Conservation (phyloP, 2,888 invertebrate genomes). For the Helobdella robusta region DNA sequence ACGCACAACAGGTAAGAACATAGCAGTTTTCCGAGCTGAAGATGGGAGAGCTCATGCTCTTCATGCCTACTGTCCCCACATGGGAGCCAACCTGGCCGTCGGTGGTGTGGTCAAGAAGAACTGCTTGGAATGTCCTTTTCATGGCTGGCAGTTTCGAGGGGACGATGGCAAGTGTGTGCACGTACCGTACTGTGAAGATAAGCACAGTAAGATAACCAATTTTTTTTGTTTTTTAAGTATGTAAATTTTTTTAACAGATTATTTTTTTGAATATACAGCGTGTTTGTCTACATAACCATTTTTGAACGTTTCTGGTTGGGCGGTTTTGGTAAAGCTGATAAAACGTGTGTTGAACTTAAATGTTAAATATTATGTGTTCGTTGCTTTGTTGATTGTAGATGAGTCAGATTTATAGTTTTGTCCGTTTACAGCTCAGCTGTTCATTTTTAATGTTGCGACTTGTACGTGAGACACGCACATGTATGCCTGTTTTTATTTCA, state of each 20-base stretch:
- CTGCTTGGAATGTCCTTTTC: conserved; percentile 79
- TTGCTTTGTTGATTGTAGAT: no score
- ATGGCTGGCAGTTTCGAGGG: conserved; percentile 72
- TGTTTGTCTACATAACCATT: neutral
- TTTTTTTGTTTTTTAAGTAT: neutral
- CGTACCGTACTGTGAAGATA: conserved; percentile 59
- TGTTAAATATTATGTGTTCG: no score
- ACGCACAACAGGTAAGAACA: conserved; percentile 58
- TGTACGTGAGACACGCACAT: no score
- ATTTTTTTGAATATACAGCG: neutral
- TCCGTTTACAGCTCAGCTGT: no score
- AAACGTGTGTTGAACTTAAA: no score
- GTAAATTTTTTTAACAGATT: neutral
- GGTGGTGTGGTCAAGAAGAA: conserved; percentile 64
- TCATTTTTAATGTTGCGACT: no score
- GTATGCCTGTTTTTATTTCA: no score
- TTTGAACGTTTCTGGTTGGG: neutral
- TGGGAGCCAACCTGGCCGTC: conserved; percentile 74
- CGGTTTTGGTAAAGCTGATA: no score
- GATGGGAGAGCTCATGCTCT: conserved; percentile 61
- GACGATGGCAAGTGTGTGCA: conserved; percentile 63
- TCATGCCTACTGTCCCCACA: conserved; percentile 79
- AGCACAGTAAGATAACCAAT: conserved; percentile 25
- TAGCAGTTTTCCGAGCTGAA: conserved; percentile 62
- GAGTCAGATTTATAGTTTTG: no score